Evolutionary conservation across 2,797 vertebrate species (phyloP), one percentile per base, ranked within the genome.

Genomic region (Lithobates sylvaticus): DNA sequence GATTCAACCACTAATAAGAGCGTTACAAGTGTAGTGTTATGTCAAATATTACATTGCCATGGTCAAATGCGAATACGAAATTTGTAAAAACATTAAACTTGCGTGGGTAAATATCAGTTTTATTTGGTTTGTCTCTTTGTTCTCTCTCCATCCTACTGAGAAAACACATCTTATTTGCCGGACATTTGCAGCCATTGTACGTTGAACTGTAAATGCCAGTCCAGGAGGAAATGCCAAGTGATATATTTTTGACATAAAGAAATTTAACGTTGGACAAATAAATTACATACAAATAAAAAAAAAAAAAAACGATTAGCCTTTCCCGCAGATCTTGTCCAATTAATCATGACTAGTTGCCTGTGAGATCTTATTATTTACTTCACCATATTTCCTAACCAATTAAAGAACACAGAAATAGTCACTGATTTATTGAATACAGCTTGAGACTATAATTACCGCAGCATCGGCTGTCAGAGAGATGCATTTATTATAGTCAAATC

Each of bases 381-480:
- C 6, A 47, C 54, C 54, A 74, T 83, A 74, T 74, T 64, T 83
- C 34, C 39, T n/a, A 32, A 26, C 81, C n/a, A 76, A 76, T 83
- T 67, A 75, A 64, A 75, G n/a, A 65, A 74, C n/a, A 58, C 8
- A 76, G 61, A 84, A 84, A 76, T 70, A 54, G 42, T 27, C 36
- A 65, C 39, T 76, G 29, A 77, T 44, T 76, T 77, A 84, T 77
- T 76, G 73, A 54, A 84, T 75, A 84, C 61, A 69, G 42, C 61
- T 84, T 34, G 64, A 69, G 64, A 47, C 71, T 36, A 77, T 83
- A 76, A 84, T 70, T 84, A 75, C 64, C 65, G n/a, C 54, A 29
- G 13, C 50, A 75, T 70, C 39, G 26, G 74, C 82, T 76, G 74
- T n/a, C 29, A 76, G 65, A 77, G 32, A 54, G 29, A 70, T 34